Base-by-base conservation (phyloP, 2,797 vertebrate species). In the Argyrosomus regius region DNA sequence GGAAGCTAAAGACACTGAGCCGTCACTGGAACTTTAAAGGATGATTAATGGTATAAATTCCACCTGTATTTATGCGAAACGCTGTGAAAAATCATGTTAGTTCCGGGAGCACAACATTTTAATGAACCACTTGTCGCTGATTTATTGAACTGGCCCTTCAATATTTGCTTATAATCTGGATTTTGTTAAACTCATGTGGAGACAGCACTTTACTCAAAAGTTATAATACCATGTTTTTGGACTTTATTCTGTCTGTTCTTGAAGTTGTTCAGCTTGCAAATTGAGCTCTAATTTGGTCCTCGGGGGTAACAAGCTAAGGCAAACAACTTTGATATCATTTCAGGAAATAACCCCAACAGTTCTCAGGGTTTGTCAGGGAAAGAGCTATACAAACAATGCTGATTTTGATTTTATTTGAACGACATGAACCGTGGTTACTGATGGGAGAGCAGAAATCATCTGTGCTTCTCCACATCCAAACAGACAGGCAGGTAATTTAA, bases 401-500 rank as follows among this genome's bases (percentile, higher is more conserved):
- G 83, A 88, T 88, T 88, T 81, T 50, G 63, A 86, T 85, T 87
- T 77, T 61, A 77, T 85, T 80, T 80, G 83, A 80, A 74, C 9
- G 48, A 64, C 59, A 45, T 48, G 78, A 83, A 53, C 82, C 31
- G 28, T 22, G 74, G 82, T 82, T 75, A 74, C 74, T 82, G 88
- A 90, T 81, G 84, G 83, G 78, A 85, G 78, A 83, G 77, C 76
- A 89, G 69, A 78, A 83, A 85, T 88, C 80, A 84, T 82, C 86
- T 64, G 60, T 70, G 85, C 82, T 63, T 85, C 72, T 78, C 81
- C 84, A 88, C 90, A 92, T 90, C 88, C 82, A 89, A 92, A 92
- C 82, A 92, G 91, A 93, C 92, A 85, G 86, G 78, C 84, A 82
- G 82, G 92, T 95, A 91, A 93, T 93, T 92, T 91, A 80, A 94